Conservation (phyloP, 2,113 vertebrate species). For the Calcarius ornatus region DNA sequence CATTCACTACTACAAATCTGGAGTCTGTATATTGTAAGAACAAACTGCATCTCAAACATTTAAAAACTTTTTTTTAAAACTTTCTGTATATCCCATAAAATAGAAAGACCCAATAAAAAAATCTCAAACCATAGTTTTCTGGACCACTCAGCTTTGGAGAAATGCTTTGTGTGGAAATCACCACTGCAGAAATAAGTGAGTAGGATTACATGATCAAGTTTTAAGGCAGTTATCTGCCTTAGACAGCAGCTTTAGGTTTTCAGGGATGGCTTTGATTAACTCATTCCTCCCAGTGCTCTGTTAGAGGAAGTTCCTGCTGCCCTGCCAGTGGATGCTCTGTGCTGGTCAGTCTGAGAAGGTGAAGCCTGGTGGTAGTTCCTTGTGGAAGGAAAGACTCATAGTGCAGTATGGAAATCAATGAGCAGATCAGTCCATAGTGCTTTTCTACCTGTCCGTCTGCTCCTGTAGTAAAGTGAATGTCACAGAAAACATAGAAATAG, state of each 20-base stretch:
- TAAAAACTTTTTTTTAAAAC: background rate
- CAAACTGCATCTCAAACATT: background rate
- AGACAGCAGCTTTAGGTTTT: background rate
- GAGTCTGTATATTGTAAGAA: background rate
- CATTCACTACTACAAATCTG: background rate
- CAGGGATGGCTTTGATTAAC: background rate
- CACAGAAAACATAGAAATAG: background rate
- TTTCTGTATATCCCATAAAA: background rate
- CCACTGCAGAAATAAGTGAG: background rate
- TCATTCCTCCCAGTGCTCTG: background rate
- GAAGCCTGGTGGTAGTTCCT: background rate
- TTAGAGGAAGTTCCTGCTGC: background rate
- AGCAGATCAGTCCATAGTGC: background rate
- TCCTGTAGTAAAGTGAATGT: background rate
- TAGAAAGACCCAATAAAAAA: background rate
- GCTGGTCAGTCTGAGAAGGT: background rate
- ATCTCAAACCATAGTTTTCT: background rate
- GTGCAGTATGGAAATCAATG: background rate
- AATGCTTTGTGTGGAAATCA: background rate
- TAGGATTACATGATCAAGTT: background rate
- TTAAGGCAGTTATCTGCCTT: background rate
- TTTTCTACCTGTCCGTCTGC: background rate
- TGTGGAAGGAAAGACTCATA: background rate
- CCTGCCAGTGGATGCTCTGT: accelerated
- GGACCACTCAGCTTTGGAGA: background rate